A percentile compares a stretch with the other conserved stretches of the same genome.
phyloP scores from a whole-genome alignment of 2,888 invertebrate genomes.

The Tethea ocularis region DNA sequence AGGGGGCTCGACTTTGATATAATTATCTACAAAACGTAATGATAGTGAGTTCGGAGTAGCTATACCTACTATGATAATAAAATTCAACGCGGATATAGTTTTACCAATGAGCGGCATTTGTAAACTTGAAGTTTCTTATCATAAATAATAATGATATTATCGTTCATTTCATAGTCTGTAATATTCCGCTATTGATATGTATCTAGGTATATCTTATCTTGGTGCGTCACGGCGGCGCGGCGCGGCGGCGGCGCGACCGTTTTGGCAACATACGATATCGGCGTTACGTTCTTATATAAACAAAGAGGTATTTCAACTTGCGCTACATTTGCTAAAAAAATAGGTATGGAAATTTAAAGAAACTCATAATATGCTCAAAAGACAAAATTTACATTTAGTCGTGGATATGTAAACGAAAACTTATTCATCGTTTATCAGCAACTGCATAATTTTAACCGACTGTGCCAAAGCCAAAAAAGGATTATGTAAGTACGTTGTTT shows the following conservation, averaged over 20 bases:
- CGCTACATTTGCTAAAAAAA: neutral
- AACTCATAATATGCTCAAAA: no score
- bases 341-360: no score
- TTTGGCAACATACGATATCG: neutral
- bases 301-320: neutral
- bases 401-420: no score
- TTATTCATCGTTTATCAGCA: no score
- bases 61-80: neutral
- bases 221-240: neutral
- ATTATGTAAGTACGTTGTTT: no score
- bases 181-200: slow-evolving; percentile 6
- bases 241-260: neutral
- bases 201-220: neutral
- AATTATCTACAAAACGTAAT: slow-evolving; percentile 1
- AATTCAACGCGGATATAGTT: neutral
- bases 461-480: no score
- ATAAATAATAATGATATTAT: neutral
- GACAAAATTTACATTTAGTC: no score
- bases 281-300: neutral
- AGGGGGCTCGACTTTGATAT: slow-evolving; percentile 29
- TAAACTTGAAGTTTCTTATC: neutral
- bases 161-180: neutral
- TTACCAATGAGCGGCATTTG: neutral
- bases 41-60: neutral
- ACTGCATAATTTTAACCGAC: no score